phyloP scores from a whole-genome alignment of 1,140 invertebrate genomes.

The Subanguina moxae region DNA sequence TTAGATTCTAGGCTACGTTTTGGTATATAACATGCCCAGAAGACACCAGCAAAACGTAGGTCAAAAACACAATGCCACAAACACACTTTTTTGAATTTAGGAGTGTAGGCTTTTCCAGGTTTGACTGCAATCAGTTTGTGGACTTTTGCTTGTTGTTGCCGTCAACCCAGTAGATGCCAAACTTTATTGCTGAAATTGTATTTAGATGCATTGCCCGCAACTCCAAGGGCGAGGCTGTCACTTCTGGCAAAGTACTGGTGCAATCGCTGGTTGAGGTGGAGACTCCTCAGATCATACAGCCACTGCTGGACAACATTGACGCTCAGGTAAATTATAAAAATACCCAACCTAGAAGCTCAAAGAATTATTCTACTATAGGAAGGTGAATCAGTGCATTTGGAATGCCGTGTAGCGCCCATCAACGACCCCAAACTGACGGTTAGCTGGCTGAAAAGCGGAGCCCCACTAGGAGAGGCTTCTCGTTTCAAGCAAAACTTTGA shows the following conservation, averaged over 20 bases:
- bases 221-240: constrained; percentile 48
- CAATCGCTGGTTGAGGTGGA: constrained; percentile 52
- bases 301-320: constrained; percentile 73
- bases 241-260: constrained; percentile 44
- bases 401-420: constrained; percentile 88
- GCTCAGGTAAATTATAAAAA: constrained; percentile 61
- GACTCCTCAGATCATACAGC: constrained; percentile 61
- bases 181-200: not conserved
- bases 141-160: no score
- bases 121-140: no score
- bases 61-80: no score
- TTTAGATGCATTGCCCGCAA: constrained; percentile 71
- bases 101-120: no score
- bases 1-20: no score
- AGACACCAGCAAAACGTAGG: no score
- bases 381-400: constrained; percentile 86
- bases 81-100: no score
- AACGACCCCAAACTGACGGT: constrained; percentile 90
- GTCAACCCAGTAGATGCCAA: no score
- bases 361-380: constrained; percentile 64
- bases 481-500: constrained; percentile 53
- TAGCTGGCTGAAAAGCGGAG: constrained; percentile 82
- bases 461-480: constrained; percentile 52
- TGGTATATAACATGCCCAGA: no score
- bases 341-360: no score